Evolutionary conservation across 2,113 vertebrate species (phyloP).

Genomic region (Verasper variegatus): DNA sequence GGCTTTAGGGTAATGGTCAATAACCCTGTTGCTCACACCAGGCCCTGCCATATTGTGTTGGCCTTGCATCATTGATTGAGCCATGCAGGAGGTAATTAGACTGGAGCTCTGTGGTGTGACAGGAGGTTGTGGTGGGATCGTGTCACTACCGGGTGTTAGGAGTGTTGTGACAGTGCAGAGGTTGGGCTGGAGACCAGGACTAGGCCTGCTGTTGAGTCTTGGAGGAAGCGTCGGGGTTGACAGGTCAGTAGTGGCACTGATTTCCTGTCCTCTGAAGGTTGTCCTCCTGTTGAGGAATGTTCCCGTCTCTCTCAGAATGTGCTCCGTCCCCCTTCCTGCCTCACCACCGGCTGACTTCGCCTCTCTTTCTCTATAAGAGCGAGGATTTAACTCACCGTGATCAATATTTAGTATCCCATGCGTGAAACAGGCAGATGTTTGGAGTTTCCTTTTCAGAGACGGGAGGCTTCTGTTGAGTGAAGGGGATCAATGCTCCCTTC

Average conservation of each 20-base stretch:
- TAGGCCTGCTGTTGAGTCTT: conserved; percentile 55
- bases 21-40: conserved; percentile 65
- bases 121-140: conserved; percentile 63
- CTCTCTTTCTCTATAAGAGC: conserved; percentile 75
- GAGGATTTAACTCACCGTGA: conserved; percentile 87
- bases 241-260: conserved; percentile 69
- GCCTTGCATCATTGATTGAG: conserved; percentile 81
- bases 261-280: conserved; percentile 68
- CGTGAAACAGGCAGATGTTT: conserved; percentile 96
- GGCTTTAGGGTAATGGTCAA: conserved; percentile 71
- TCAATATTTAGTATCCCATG: conserved; percentile 97
- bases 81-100: conserved; percentile 79
- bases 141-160: conserved; percentile 68
- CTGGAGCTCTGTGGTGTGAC: conserved; percentile 66
- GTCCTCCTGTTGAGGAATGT: conserved; percentile 74
- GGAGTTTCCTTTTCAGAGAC: conserved; percentile 91
- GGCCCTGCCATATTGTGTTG: conserved; percentile 68
- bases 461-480: conserved; percentile 84
- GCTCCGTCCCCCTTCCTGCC: conserved; percentile 53
- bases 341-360: conserved; percentile 56
- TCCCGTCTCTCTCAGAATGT: conserved; percentile 79
- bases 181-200: conserved; percentile 43
- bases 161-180: conserved; percentile 58
- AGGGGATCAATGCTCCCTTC: conserved; percentile 90
- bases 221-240: conserved; percentile 60